Conservation (phyloP, 92 coral and sea anemone species). For the Siderastrea radians region DNA sequence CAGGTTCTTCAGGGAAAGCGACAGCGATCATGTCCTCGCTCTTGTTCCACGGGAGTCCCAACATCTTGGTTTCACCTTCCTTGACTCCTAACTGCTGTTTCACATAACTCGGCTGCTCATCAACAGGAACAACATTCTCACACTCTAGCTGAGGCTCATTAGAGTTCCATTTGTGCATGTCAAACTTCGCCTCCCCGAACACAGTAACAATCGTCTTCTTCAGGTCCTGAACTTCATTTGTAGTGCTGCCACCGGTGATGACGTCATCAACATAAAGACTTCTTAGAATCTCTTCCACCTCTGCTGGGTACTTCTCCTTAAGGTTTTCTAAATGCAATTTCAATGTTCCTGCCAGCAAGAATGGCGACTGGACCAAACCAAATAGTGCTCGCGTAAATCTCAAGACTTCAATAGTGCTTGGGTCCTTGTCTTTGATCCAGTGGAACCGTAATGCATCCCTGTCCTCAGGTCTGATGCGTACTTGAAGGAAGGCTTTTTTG, state of each 20-base stretch:
- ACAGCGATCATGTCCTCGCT: conserved; percentile 46
- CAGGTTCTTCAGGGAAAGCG: conserved; percentile 37
- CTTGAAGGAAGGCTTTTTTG: conserved; percentile 4
- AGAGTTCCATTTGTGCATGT: conserved; percentile 78
- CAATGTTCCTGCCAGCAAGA: conserved; percentile 47
- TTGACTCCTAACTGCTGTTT: conserved; percentile 62
- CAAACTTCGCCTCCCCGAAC: conserved; percentile 62
- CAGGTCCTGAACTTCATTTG: conserved; percentile 47
- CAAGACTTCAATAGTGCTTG: conserved; percentile 30
- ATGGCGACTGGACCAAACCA: conserved; percentile 56
- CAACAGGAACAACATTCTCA: conserved; percentile 31
- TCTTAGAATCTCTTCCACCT: conserved; percentile 56
- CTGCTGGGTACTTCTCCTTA: conserved; percentile 38
- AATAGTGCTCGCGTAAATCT: conserved; percentile 64
- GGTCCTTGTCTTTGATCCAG: background rate
- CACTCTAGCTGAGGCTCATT: conserved; percentile 70
- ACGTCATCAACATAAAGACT: conserved; percentile 73
- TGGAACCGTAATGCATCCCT: background rate
- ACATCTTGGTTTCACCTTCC: conserved; percentile 51
- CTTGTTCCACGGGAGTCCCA: conserved; percentile 70
- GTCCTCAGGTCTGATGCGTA: background rate
- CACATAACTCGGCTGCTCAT: conserved; percentile 54
- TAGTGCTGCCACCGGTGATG: conserved; percentile 53
- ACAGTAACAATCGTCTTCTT: conserved; percentile 53
- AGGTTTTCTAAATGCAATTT: conserved; percentile 28